A percentile compares a stretch with the other conserved stretches of the same genome.
phyloP scores from a whole-genome alignment of 2,888 invertebrate species.

The Cosmia pyralina region DNA sequence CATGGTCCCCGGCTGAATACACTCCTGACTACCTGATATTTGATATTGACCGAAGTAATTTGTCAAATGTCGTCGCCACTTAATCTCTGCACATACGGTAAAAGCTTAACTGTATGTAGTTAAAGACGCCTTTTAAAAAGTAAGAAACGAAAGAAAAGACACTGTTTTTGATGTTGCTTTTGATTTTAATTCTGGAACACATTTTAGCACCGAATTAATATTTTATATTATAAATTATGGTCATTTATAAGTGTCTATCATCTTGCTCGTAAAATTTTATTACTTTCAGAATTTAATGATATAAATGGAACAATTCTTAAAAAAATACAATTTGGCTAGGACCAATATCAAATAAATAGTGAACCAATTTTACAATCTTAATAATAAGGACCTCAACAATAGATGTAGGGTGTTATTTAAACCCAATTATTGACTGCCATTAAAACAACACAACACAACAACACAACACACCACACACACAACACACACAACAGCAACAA shows the following conservation, averaged over 20 bases:
- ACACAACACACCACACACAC: no score
- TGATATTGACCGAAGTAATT: constrained; percentile 53
- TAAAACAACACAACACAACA: no score
- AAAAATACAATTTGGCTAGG: not conserved
- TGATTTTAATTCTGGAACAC: not conserved
- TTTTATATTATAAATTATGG: not conserved
- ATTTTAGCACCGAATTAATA: not conserved
- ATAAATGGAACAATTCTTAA: no score
- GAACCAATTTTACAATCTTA: not conserved
- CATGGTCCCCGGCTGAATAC: constrained; percentile 18
- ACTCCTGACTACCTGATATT: constrained; percentile 44
- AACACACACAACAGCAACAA: no score
- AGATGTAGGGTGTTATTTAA: not conserved
- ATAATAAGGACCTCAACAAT: not conserved
- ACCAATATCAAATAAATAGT: no score
- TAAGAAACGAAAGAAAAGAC: not conserved
- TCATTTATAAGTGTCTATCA: not conserved
- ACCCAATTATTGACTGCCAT: not conserved
- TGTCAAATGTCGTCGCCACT: constrained; percentile 38
- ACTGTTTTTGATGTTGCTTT: not conserved
- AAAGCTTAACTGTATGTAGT: not conserved
- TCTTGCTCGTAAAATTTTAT: not conserved
- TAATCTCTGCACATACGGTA: constrained; percentile 30
- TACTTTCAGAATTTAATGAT: not conserved
- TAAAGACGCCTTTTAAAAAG: not conserved